Evolutionary conservation across 2,113 vertebrate genomes (phyloP).

Genomic region (Paedocypris sp.): DNA sequence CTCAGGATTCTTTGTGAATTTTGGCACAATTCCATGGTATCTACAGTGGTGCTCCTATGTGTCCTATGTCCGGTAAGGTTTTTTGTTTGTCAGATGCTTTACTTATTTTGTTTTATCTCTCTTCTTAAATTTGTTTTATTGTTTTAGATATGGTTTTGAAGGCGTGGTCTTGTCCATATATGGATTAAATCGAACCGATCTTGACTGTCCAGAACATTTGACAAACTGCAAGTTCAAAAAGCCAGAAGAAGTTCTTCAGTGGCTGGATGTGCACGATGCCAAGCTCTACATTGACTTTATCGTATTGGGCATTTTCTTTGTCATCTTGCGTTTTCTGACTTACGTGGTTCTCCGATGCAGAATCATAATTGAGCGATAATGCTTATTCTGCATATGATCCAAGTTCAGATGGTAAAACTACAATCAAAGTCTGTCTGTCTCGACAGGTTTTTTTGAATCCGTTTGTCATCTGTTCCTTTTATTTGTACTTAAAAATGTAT

Average conservation of each 20-base stretch:
- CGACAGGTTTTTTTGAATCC: too few relatives aligned
- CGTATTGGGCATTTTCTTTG: conserved; percentile 81
- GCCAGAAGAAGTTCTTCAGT: conserved; percentile 77
- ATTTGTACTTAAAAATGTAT: too few relatives aligned
- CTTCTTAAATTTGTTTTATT: neutral
- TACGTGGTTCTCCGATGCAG: conserved; percentile 90
- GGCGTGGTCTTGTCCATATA: conserved; percentile 92
- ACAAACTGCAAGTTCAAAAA: conserved; percentile 78
- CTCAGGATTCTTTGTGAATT: conserved; percentile 96
- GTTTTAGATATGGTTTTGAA: conserved; percentile 85
- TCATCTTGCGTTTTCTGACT: conserved; percentile 78
- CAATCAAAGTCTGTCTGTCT: too few relatives aligned
- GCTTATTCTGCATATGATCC: too few relatives aligned
- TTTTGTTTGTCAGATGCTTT: neutral
- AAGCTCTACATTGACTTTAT: conserved; percentile 95
- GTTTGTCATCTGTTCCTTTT: too few relatives aligned
- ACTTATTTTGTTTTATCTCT: neutral
- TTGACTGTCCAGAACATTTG: conserved; percentile 76
- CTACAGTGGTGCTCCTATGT: conserved; percentile 95
- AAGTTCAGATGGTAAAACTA: too few relatives aligned
- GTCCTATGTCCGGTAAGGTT: conserved; percentile 84
- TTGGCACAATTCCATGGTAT: conserved; percentile 96
- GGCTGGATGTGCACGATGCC: conserved; percentile 83
- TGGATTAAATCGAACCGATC: conserved; percentile 81
- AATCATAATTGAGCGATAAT: conserved; percentile 85